Evolutionary conservation across 1,140 invertebrate species (phyloP), one percentile per base, ranked within the genome.

Genomic region (Chrysopa pallens): DNA sequence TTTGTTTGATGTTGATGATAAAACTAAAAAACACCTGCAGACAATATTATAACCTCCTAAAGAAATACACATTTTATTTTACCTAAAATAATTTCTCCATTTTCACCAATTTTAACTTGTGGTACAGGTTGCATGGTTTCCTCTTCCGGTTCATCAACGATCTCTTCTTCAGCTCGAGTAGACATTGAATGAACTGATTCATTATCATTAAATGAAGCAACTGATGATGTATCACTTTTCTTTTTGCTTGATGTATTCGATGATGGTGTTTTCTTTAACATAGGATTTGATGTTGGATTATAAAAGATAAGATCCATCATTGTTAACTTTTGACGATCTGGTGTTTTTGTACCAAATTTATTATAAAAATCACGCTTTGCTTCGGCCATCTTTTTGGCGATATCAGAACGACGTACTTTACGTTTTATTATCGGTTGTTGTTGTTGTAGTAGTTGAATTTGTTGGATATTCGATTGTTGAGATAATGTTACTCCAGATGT

Each of bases 241-340:
- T 12, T 51, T 51, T 17, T 39, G 47, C 44, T 48, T 53, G 51
- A 29, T 55, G 51, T 4, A 6, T 12, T 29, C 43, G 12, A 13
- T 31, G 11, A 29, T 37, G 8, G 8, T 50, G 49, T 62, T 65
- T 23, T 23, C 17, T 23, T 23, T 23, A 23, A 23, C 73, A 79
- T 77, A 4, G 74, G 74, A 64, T 82, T 84, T 14, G 68, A 72
- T 1, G 62, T 56, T 4, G 87, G 88, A 63, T 92, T 92, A 59
- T 86, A 90, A 61, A 81, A 89, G 50, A 91, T 89, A 37, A 91
- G 69, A 66, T 92, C 88, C 50, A 82, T 80, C 85, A 92, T 90
- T 35, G 78, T 91, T 43, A 91, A 70, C 39, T 73, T 73, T 15
- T 67, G 67, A 50, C 72, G 67, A 49, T 85, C 80, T 2, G 74